Conservation (phyloP, 2,797 vertebrate species). For the Tokudaia tokunoshimensis region DNA sequence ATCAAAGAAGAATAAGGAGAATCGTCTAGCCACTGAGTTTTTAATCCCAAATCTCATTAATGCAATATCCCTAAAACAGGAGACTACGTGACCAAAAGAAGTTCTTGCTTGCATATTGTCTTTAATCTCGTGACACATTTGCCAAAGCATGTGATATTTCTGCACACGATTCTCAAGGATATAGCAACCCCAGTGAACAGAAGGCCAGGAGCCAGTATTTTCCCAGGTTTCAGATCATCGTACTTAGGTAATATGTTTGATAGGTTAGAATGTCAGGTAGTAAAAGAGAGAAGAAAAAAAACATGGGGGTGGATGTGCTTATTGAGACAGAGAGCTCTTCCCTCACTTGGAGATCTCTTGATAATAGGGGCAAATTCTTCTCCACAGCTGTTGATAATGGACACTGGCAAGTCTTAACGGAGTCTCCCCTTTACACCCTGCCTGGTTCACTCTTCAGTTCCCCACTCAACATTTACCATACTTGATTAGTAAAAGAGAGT, state of each 20-base stretch:
- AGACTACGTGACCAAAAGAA: constrained; percentile 45
- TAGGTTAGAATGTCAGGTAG: constrained; percentile 76
- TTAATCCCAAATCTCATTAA: neutral
- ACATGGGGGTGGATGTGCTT: constrained; percentile 51
- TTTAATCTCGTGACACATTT: constrained; percentile 79
- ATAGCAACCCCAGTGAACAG: constrained; percentile 62
- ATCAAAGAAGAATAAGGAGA: constrained; percentile 42
- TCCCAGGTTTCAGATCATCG: constrained; percentile 70
- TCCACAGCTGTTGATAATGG: constrained; percentile 66
- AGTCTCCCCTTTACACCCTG: neutral
- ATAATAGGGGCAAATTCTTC: neutral
- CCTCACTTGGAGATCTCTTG: constrained; percentile 39
- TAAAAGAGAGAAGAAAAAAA: constrained; percentile 59
- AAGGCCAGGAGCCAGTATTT: constrained; percentile 32
- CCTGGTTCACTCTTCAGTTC: neutral
- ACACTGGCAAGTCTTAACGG: neutral
- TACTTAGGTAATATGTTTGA: constrained; percentile 71
- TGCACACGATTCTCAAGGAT: constrained; percentile 74
- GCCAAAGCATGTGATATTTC: constrained; percentile 61
- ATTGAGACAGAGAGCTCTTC: constrained; percentile 62
- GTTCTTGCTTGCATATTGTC: constrained; percentile 45
- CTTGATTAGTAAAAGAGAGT: neutral
- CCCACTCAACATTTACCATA: neutral
- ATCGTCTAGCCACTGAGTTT: neutral
- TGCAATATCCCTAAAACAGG: constrained; percentile 22